Conservation (phyloP, 1,140 invertebrate species). For the Apis cerana region DNA sequence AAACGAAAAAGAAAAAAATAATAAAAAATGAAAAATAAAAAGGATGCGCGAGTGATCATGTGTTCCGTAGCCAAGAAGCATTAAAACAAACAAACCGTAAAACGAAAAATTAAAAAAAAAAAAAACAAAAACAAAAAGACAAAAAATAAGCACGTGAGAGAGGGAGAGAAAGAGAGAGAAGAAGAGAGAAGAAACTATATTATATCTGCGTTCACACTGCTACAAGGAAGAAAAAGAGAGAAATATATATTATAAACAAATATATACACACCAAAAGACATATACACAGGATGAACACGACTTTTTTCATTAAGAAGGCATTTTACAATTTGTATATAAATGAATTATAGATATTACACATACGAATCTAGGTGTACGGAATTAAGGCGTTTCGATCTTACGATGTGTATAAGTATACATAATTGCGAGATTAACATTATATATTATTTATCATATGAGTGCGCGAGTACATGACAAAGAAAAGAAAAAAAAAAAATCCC, state of each 20-base stretch:
- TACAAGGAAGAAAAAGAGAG: conserved; percentile 33
- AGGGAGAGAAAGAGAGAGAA: conserved; percentile 34
- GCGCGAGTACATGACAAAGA: conserved; percentile 51
- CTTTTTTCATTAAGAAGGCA: conserved; percentile 76
- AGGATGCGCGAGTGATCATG: conserved; percentile 63
- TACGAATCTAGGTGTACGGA: conserved; percentile 68
- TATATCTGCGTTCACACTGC: conserved; percentile 48
- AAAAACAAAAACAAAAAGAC: conserved; percentile 26
- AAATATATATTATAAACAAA: conserved; percentile 54
- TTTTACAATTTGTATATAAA: conserved; percentile 79
- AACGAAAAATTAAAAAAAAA: not conserved
- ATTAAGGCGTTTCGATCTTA: conserved; percentile 67
- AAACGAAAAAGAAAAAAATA: conserved; percentile 27
- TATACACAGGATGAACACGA: conserved; percentile 64
- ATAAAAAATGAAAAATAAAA: not conserved
- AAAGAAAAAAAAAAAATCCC: conserved; percentile 1
- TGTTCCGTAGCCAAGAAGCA: conserved; percentile 61
- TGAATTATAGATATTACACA: conserved; percentile 72
- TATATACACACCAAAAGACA: conserved; percentile 64
- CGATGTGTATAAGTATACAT: conserved; percentile 61
- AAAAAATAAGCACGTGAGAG: conserved; percentile 28
- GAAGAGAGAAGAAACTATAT: conserved; percentile 49
- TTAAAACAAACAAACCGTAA: conserved; percentile 46
- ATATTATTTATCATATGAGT: conserved; percentile 58
- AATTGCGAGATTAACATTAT: conserved; percentile 57